Evolutionary conservation across 2,888 invertebrate species (phyloP), one percentile per base, ranked within the genome.

Genomic region (Cheilosia vulpina): DNA sequence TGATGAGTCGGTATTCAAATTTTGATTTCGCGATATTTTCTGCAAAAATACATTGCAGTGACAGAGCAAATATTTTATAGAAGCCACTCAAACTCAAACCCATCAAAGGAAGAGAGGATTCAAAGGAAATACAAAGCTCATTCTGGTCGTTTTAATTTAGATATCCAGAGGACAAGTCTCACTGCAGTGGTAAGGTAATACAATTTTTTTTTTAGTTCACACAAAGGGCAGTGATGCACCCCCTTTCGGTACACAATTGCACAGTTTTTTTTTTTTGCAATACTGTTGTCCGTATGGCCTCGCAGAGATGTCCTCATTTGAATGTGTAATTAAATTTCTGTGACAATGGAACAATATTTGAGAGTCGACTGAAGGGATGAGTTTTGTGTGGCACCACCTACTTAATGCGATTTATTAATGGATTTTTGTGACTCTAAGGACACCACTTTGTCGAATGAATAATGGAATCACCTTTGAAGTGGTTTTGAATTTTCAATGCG

Each of bases 351-450:
- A 65, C 31, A 31, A 31, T 31, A 31, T 31, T 66, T 77, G 31
- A 45, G n/a, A 4, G 19, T 5, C 17, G n/a, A 53, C 41, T 31
- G 45, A 38, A 62, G 69, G 73, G 79, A 79, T 65, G 79, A 73
- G 55, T 77, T 50, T 58, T 43, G 7, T 21, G 72, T 57, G 55
- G 34, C 53, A 58, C 53, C 80, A 80, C 55, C 66, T 76, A 69
- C 57, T 81, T 81, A 77, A 85, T 85, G 57, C 81, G 85, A 85
- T 85, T 85, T 77, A 85, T 85, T 85, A 81, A 85, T 85, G 85
- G 85, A 85, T 85, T 85, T 76, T 81, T 38, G 81, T 81, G 85
- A 85, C 81, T 81, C 81, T 76, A 69, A 81, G 85, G 76, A 76
- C 85, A 85, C 45, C 72, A 76, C 83, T 81, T 81, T 81, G 69